A percentile compares a stretch with the other conserved stretches of the same genome.
These are phyloP conservation scores for Osmerus mordax DNA, from an alignment of 2,113 vertebrate genomes.

Conservation along the genomic window DNA sequence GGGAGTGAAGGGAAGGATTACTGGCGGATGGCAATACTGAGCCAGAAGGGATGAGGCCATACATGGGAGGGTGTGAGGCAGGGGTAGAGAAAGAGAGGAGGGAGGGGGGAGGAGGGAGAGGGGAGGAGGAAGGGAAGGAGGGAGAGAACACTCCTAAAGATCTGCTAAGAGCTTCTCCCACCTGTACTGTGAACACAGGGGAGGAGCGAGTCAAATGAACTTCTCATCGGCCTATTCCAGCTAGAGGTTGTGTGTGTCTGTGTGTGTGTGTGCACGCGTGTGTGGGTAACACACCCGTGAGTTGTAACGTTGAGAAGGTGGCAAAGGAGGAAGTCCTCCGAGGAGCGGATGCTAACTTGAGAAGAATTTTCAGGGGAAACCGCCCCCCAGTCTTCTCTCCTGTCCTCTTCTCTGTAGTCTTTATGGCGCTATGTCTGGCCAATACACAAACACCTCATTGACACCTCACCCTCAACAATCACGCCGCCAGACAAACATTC, in stretches of 20 bases:
- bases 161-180: slow-evolving; percentile 69
- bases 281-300: background rate
- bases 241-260: slow-evolving; percentile 4
- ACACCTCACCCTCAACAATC: slow-evolving; percentile 62
- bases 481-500: slow-evolving; percentile 51
- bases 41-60: too few relatives aligned
- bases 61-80: too few relatives aligned
- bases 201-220: too few relatives aligned
- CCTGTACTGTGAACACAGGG: slow-evolving; percentile 46
- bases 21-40: too few relatives aligned
- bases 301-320: slow-evolving; percentile 1
- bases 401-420: slow-evolving; percentile 8
- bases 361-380: slow-evolving; percentile 27
- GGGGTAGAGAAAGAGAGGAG: too few relatives aligned
- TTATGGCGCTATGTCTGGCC: slow-evolving; percentile 34
- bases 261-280: slow-evolving; percentile 22
- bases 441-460: slow-evolving; percentile 54
- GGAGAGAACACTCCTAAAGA: slow-evolving; percentile 60
- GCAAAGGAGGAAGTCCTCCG: slow-evolving; percentile 54
- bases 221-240: too few relatives aligned
- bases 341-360: slow-evolving; percentile 28
- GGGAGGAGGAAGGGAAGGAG: background rate
- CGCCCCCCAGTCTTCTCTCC: background rate
- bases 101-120: background rate
- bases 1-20: too few relatives aligned